A percentile compares a stretch with the other conserved stretches of the same genome.
Evolutionary conservation across 2,113 vertebrate species (phyloP).

Genomic region (Hipposideros armiger): DNA sequence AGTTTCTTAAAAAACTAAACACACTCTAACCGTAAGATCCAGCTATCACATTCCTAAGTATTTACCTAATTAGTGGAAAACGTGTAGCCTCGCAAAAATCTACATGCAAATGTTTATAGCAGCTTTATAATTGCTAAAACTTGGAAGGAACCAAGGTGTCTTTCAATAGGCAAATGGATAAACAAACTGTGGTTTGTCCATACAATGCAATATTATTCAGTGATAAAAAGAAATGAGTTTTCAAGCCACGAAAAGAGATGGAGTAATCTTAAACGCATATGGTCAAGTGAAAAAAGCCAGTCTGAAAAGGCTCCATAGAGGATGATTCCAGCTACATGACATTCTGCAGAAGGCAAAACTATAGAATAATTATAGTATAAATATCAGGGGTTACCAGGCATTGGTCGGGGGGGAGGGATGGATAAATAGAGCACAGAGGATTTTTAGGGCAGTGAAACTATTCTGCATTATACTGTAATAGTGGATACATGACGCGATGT

Average conservation of each 20-base stretch:
- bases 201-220: not conserved
- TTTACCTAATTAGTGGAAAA: constrained; percentile 18
- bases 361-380: not conserved
- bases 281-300: not conserved
- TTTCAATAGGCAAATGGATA: not conserved
- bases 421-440: not conserved
- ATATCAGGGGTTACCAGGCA: not conserved
- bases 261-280: not conserved
- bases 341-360: not conserved
- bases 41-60: not conserved
- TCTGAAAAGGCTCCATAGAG: not conserved
- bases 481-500: not conserved
- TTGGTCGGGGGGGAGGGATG: not conserved
- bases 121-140: not conserved
- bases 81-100: not conserved
- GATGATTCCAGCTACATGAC: not conserved
- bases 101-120: not conserved
- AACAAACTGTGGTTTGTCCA: not conserved
- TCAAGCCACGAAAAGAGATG: constrained; percentile 9
- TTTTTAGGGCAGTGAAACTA: not conserved
- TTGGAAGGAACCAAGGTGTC: not conserved
- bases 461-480: not conserved
- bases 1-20: not conserved
- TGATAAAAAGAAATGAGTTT: not conserved
- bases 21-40: not conserved